Conservation (phyloP, 2,888 invertebrate genomes). For the Cryptocephalus primarius region DNA sequence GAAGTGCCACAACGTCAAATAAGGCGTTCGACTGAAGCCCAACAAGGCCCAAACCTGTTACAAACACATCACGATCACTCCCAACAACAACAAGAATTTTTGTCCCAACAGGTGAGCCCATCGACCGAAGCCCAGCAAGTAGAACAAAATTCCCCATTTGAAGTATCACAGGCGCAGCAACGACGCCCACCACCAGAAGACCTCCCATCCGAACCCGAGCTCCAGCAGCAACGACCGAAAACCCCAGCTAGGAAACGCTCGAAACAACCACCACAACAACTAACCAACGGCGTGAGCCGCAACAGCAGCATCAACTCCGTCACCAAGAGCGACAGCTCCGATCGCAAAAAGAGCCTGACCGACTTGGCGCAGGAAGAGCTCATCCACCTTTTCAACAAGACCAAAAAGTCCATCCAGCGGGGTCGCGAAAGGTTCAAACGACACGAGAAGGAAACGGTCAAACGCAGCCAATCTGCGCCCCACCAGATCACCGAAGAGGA, state of each 20-base stretch:
- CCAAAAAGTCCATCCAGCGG: conserved; percentile 27
- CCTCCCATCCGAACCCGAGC: not conserved
- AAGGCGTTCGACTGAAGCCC: no score
- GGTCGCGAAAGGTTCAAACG: conserved; percentile 23
- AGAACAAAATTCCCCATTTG: no score
- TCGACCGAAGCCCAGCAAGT: no score
- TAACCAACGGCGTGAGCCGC: conserved; percentile 9
- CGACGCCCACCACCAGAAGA: no score
- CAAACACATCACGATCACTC: no score
- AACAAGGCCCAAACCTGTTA: no score
- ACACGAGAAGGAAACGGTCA: conserved; percentile 27
- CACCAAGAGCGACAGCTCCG: conserved; percentile 8
- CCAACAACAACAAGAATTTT: no score
- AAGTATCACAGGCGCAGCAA: no score
- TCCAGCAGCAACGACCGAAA: not conserved
- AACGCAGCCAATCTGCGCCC: conserved; percentile 48
- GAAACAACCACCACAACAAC: conserved; percentile 10
- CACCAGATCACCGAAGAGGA: conserved; percentile 46
- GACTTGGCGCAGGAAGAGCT: conserved; percentile 28
- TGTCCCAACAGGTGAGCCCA: no score
- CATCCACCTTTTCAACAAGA: conserved; percentile 26
- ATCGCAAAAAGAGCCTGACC: conserved; percentile 20
- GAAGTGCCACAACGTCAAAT: no score
- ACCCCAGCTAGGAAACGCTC: not conserved
- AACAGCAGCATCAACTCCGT: conserved; percentile 3